Percentiles rank a stretch among this genome's conserved stretches.
These are phyloP conservation scores for Listrodromus nycthemerus DNA, from an alignment of 2,888 invertebrate species.

Conservation along the genomic window DNA sequence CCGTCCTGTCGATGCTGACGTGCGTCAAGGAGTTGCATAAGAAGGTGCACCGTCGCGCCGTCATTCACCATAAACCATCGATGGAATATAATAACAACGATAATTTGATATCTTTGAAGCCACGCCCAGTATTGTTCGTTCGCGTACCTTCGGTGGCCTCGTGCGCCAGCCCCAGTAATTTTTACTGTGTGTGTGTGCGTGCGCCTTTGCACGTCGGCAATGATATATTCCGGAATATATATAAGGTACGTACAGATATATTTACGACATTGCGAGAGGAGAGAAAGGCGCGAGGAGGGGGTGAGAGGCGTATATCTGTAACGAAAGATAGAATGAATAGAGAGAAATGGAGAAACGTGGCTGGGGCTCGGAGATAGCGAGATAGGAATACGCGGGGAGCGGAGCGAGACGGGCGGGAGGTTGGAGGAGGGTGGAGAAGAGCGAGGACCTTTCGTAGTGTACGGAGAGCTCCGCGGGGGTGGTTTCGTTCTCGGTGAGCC, in stretches of 20 bases:
- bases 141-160: slow-evolving; percentile 66
- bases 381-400: slow-evolving; percentile 76
- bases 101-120: slow-evolving; percentile 70
- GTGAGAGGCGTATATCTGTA: slow-evolving; percentile 55
- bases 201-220: slow-evolving; percentile 51
- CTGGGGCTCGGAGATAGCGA: slow-evolving; percentile 79
- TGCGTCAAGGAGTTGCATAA: slow-evolving; percentile 58
- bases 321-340: slow-evolving; percentile 68
- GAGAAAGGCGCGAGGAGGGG: slow-evolving; percentile 46
- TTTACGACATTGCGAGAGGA: slow-evolving; percentile 63
- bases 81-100: slow-evolving; percentile 69
- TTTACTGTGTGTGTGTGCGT: slow-evolving; percentile 26
- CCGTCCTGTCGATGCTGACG: slow-evolving; percentile 33
- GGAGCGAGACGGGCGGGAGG: slow-evolving; percentile 69
- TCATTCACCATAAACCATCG: slow-evolving; percentile 43
- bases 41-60: not conserved
- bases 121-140: slow-evolving; percentile 80
- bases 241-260: slow-evolving; percentile 70
- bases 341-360: slow-evolving; percentile 71
- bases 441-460: slow-evolving; percentile 54
- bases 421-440: slow-evolving; percentile 66
- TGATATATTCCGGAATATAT: slow-evolving; percentile 70
- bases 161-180: slow-evolving; percentile 44
- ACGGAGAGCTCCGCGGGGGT: slow-evolving; percentile 51
- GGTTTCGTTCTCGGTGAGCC: slow-evolving; percentile 66